These are phyloP conservation scores for Chrysopa pallens DNA, from an alignment of 1,140 invertebrate species.

Conservation along the genomic window DNA sequence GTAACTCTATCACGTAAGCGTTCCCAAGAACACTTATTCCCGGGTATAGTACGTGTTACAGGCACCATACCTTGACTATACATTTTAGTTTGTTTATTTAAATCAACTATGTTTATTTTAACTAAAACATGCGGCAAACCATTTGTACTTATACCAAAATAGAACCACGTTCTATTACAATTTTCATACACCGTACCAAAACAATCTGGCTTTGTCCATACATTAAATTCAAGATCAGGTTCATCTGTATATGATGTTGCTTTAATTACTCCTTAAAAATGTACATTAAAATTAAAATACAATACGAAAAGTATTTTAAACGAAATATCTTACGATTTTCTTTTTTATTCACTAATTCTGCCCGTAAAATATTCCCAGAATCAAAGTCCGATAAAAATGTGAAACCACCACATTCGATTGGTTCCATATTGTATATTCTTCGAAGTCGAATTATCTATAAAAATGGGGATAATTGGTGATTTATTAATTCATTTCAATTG, in stretches of 20 bases:
- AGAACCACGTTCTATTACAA: conserved; percentile 84
- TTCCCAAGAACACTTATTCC: conserved; percentile 53
- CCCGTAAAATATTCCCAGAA: conserved; percentile 67
- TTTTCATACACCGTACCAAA: conserved; percentile 77
- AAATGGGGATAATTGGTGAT: too few relatives aligned
- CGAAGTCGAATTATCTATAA: too few relatives aligned
- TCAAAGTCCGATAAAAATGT: conserved; percentile 67
- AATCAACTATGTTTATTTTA: conserved; percentile 69
- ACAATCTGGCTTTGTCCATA: conserved; percentile 84
- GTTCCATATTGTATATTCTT: conserved; percentile 14
- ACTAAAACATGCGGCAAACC: conserved; percentile 35
- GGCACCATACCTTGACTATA: conserved; percentile 83
- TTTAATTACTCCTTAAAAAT: background rate
- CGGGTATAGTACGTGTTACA: conserved; percentile 49
- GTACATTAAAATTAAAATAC: background rate
- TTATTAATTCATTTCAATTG: too few relatives aligned
- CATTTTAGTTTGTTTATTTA: conserved; percentile 80
- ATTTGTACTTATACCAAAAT: conserved; percentile 58
- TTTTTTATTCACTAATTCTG: conserved; percentile 39
- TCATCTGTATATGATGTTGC: conserved; percentile 14
- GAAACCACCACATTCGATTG: conserved; percentile 40
- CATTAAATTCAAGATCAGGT: conserved; percentile 66
- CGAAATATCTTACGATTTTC: conserved; percentile 15
- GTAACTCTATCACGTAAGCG: conserved; percentile 53
- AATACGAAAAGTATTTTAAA: background rate